These are phyloP conservation scores for Eriocheir sinensis DNA, from an alignment of 1,140 invertebrate genomes.

Conservation along the genomic window DNA sequence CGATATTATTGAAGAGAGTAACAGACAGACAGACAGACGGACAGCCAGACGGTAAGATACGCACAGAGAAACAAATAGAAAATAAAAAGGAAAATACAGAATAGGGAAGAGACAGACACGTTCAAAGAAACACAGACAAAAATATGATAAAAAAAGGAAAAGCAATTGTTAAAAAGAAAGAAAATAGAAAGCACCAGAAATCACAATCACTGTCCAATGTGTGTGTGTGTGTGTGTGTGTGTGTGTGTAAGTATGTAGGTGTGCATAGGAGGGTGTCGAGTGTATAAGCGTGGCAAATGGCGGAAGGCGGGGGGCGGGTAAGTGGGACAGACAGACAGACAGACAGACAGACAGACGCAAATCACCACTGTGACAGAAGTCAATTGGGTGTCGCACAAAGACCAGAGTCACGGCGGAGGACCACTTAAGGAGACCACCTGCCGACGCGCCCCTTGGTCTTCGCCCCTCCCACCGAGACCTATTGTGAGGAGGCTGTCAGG, in stretches of 20 bases:
- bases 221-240: too few species aligned
- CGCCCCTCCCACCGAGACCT: not conserved
- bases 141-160: not conserved
- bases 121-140: not conserved
- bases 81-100: not conserved
- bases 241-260: too few species aligned
- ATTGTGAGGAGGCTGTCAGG: not conserved
- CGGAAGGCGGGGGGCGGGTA: too few species aligned
- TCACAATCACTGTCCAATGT: too few species aligned
- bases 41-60: not conserved
- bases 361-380: not conserved
- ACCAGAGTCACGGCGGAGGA: not conserved
- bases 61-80: not conserved
- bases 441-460: not conserved
- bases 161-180: not conserved
- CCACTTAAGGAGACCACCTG: conserved; percentile 9
- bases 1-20: not conserved
- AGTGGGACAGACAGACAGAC: too few species aligned
- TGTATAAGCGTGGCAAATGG: too few species aligned
- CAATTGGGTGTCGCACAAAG: not conserved
- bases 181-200: not conserved
- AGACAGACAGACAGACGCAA: not conserved
- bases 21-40: not conserved
- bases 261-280: too few species aligned
- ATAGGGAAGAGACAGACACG: not conserved